Evolutionary conservation across 2,888 invertebrate species (phyloP).

Genomic region (Pollenia amentaria): DNA sequence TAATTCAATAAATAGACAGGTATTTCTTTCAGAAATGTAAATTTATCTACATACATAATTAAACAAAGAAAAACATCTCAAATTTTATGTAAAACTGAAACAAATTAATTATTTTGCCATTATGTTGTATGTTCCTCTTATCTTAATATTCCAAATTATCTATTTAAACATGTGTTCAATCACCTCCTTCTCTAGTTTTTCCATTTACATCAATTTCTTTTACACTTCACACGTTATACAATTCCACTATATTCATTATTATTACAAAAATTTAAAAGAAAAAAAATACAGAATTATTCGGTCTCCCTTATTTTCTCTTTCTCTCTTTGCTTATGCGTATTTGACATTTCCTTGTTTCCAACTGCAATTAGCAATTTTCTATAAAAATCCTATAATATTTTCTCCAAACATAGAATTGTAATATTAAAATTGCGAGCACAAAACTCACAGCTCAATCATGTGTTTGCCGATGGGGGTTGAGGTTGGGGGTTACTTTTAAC

Average conservation of each 20-base stretch:
- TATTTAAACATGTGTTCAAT: constrained; percentile 63
- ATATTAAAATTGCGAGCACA: constrained; percentile 46
- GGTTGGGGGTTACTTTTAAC: constrained; percentile 51
- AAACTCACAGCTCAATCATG: constrained; percentile 54
- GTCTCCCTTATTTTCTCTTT: constrained; percentile 65
- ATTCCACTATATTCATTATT: constrained; percentile 66
- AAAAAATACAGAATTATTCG: constrained; percentile 26
- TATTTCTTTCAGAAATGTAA: too few relatives aligned
- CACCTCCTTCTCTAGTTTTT: constrained; percentile 59
- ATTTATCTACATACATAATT: too few relatives aligned
- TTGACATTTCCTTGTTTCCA: constrained; percentile 74
- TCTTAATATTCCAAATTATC: constrained; percentile 42
- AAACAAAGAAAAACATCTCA: too few relatives aligned
- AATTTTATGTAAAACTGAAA: too few relatives aligned
- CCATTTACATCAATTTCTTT: constrained; percentile 61
- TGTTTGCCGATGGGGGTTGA: constrained; percentile 50
- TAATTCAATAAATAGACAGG: too few relatives aligned
- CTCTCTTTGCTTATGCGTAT: constrained; percentile 68
- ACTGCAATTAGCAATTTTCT: constrained; percentile 72
- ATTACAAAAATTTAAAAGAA: constrained; percentile 21
- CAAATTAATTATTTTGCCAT: background rate
- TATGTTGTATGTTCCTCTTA: constrained; percentile 8
- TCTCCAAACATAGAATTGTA: constrained; percentile 64
- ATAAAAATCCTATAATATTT: constrained; percentile 68
- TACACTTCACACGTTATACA: constrained; percentile 71